These are phyloP conservation scores for Parapristionchus giblindavisi DNA, from an alignment of 2,888 invertebrate species.

Conservation along the genomic window DNA sequence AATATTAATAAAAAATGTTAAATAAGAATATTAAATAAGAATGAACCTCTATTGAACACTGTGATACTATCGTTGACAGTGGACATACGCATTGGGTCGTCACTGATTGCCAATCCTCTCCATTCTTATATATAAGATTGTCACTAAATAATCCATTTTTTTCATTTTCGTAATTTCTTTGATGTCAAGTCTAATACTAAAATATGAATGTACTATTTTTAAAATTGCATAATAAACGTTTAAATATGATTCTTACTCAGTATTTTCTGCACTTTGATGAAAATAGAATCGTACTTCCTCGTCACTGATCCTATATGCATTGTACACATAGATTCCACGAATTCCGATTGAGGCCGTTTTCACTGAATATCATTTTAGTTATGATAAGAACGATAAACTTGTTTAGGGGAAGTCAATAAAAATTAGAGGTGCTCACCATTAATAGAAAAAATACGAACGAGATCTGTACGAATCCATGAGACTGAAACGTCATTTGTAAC, in stretches of 20 bases:
- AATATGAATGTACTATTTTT: too few species aligned
- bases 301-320: background rate
- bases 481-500: too few species aligned
- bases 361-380: too few species aligned
- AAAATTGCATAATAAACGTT: background rate
- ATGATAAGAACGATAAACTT: too few species aligned
- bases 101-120: background rate
- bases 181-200: too few species aligned
- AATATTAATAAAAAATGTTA: background rate
- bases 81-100: constrained; percentile 1
- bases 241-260: background rate
- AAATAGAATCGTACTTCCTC: background rate
- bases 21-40: background rate
- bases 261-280: background rate
- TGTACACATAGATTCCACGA: constrained; percentile 1
- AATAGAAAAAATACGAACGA: background rate
- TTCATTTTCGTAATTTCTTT: too few species aligned
- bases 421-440: background rate
- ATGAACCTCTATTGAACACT: constrained; percentile 10
- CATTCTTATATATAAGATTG: too few species aligned
- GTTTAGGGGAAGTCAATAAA: too few species aligned
- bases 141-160: too few species aligned
- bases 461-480: background rate
- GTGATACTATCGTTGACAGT: constrained; percentile 6
- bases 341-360: too few species aligned